Evolutionary conservation across 2,888 invertebrate species (phyloP).

Genomic region (Rotaria sp.): DNA sequence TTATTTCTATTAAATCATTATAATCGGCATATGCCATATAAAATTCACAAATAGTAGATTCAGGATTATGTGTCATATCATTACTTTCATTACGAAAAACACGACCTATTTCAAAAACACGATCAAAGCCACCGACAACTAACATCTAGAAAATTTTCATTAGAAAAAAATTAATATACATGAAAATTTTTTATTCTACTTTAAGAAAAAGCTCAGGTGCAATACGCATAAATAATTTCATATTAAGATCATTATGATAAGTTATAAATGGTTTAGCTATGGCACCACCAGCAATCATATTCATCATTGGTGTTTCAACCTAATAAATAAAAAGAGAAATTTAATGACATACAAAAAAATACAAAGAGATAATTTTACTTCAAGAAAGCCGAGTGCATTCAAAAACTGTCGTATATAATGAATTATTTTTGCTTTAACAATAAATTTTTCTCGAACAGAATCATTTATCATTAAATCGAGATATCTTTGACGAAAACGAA

Average conservation of each 20-base stretch:
- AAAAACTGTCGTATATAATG: constrained; percentile 68
- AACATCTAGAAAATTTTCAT: constrained; percentile 65
- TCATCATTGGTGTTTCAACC: constrained; percentile 99
- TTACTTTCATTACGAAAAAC: constrained; percentile 98
- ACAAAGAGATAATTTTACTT: constrained; percentile 58
- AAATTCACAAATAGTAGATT: constrained; percentile 98
- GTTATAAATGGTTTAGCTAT: constrained; percentile 96
- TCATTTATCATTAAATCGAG: constrained; percentile 91
- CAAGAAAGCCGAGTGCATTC: constrained; percentile 74
- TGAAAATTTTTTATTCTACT: constrained; percentile 51
- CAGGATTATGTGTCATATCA: constrained; percentile 96
- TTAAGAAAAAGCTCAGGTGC: constrained; percentile 96
- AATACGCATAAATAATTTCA: constrained; percentile 92
- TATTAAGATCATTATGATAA: constrained; percentile 93
- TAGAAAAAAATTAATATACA: neutral
- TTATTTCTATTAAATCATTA: constrained; percentile 81
- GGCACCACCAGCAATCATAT: constrained; percentile 95
- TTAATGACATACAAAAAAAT: too few species aligned
- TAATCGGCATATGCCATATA: constrained; percentile 99
- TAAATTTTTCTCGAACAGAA: constrained; percentile 77
- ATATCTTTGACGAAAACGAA: constrained; percentile 84
- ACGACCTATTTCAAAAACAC: constrained; percentile 70
- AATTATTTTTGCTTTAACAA: constrained; percentile 58
- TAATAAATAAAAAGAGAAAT: constrained; percentile 40
- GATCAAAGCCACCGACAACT: constrained; percentile 93